These are phyloP conservation scores for Aricia agestis DNA, from an alignment of 1,140 invertebrate species.

Conservation along the genomic window DNA sequence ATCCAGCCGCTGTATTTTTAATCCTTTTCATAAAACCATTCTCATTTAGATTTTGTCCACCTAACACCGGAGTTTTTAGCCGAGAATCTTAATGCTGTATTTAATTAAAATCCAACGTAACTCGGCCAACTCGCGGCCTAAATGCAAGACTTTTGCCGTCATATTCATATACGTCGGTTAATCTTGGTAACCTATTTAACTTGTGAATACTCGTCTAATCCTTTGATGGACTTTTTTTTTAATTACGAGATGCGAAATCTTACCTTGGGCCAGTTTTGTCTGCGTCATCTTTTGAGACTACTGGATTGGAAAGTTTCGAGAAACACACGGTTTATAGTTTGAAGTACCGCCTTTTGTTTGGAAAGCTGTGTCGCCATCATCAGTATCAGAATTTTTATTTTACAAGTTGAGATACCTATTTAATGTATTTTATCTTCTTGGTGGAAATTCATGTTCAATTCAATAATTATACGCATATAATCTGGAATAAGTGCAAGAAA, in stretches of 20 bases:
- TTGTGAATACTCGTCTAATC: slow-evolving; percentile 17
- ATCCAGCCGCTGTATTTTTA: background rate
- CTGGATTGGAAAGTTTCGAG: slow-evolving; percentile 11
- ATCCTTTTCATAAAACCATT: background rate
- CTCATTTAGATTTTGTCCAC: background rate
- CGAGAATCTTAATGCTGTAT: slow-evolving; percentile 4
- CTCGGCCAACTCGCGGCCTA: slow-evolving; percentile 9
- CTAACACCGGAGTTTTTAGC: background rate
- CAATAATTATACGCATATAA: too few relatives aligned
- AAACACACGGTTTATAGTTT: slow-evolving; percentile 6
- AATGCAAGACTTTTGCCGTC: slow-evolving; percentile 13
- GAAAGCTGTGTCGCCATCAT: background rate
- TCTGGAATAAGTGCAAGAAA: too few relatives aligned
- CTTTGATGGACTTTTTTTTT: background rate
- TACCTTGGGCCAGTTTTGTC: slow-evolving; percentile 11
- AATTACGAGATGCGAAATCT: slow-evolving; percentile 5
- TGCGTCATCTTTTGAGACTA: slow-evolving; percentile 10
- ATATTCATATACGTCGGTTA: slow-evolving; percentile 13
- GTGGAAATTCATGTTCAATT: too few relatives aligned
- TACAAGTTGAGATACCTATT: background rate
- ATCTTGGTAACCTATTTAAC: slow-evolving; percentile 23
- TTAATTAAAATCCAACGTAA: slow-evolving; percentile 10
- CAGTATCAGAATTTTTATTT: background rate
- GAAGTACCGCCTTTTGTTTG: slow-evolving; percentile 5
- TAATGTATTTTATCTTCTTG: too few relatives aligned